Evolutionary conservation across 1,140 invertebrate species (phyloP).

Genomic region (Kradibia gibbosae): DNA sequence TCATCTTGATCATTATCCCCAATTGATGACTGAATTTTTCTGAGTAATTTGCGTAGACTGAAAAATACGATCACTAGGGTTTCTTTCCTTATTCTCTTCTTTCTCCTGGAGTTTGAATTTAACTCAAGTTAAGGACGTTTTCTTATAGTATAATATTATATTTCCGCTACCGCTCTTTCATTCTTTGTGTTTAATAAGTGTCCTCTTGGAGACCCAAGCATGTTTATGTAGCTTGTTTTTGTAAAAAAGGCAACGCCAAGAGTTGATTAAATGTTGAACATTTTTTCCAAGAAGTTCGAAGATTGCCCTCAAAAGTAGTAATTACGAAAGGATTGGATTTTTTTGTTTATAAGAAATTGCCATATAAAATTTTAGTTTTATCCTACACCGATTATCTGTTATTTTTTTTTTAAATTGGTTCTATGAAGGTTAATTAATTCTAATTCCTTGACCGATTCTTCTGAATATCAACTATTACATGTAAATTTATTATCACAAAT

Average conservation of each 20-base stretch:
- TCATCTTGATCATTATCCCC: slow-evolving; percentile 32
- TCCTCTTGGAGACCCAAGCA: slow-evolving; percentile 8
- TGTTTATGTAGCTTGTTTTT: not conserved
- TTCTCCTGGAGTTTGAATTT: not conserved
- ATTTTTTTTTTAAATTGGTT: not conserved
- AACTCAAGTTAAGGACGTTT: not conserved
- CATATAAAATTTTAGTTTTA: not conserved
- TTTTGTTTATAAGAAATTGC: slow-evolving; percentile 20
- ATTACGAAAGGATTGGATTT: not conserved
- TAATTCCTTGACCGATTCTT: not conserved
- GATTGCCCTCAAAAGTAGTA: slow-evolving; percentile 6
- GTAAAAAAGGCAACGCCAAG: not conserved
- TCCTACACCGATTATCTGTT: not conserved
- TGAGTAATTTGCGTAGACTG: not conserved
- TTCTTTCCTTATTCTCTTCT: not conserved
- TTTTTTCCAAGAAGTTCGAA: slow-evolving; percentile 28
- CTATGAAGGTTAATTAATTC: not conserved
- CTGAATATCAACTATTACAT: not conserved
- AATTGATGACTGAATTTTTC: not conserved
- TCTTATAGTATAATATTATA: slow-evolving; percentile 26
- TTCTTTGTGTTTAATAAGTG: slow-evolving; percentile 14
- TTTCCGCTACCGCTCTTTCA: not conserved
- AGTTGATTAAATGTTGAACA: slow-evolving; percentile 20
- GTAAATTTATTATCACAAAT: not conserved
- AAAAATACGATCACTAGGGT: not conserved